Conservation (phyloP, 1,140 invertebrate genomes). For the Bathynomus jamesi region DNA sequence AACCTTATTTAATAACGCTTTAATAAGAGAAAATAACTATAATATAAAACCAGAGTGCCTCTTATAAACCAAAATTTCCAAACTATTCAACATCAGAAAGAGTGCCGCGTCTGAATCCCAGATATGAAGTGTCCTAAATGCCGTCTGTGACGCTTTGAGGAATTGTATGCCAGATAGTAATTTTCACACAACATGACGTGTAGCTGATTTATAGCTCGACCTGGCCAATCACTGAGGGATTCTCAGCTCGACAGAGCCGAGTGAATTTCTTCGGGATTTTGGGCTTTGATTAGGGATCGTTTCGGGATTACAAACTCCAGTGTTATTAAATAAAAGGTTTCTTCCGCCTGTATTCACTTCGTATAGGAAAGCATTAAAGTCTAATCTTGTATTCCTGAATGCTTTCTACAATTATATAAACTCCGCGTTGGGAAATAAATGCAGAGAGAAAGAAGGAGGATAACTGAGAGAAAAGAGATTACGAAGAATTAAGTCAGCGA, state of each 20-base stretch:
- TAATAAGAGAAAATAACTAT: too few species aligned
- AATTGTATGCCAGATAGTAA: slow-evolving; percentile 25
- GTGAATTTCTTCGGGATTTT: neutral
- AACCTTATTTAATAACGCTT: too few species aligned
- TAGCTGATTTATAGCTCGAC: slow-evolving; percentile 20
- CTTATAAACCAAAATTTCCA: too few species aligned
- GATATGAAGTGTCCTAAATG: too few species aligned
- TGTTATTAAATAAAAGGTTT: neutral
- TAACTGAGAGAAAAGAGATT: neutral
- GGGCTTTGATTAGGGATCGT: neutral
- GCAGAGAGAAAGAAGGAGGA: neutral
- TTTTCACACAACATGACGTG: slow-evolving; percentile 33
- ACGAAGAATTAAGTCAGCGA: neutral
- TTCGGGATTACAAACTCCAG: neutral
- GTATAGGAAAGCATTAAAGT: neutral
- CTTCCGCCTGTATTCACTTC: neutral
- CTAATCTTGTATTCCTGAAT: neutral
- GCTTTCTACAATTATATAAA: neutral
- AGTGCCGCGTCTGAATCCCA: too few species aligned
- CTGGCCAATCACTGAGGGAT: slow-evolving; percentile 21
- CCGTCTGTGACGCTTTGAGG: too few species aligned
- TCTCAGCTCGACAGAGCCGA: neutral
- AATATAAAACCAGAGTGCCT: too few species aligned
- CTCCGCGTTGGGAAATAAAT: neutral
- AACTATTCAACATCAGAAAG: too few species aligned